Conservation (phyloP, 1,140 invertebrate species). For the Pectinophora gossypiella region DNA sequence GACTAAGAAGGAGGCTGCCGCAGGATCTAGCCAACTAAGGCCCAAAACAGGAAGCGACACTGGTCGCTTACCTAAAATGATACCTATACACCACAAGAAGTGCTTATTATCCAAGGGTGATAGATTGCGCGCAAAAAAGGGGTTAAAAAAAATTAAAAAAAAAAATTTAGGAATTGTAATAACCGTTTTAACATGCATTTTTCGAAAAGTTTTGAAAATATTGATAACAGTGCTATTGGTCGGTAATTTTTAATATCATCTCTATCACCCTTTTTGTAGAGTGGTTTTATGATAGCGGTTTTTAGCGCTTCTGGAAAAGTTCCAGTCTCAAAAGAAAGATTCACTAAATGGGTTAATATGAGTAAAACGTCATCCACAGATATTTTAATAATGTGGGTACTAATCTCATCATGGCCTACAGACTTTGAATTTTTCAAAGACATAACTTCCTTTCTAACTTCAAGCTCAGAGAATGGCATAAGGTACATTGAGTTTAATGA, state of each 20-base stretch:
- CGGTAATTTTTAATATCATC: neutral
- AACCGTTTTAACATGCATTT: constrained; percentile 7
- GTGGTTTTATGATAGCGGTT: constrained; percentile 1
- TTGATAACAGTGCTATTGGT: constrained; percentile 2
- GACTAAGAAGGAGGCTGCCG: too few relatives aligned
- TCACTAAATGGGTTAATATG: neutral
- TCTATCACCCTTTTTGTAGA: constrained; percentile 4
- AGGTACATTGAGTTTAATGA: neutral
- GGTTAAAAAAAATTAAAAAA: too few relatives aligned
- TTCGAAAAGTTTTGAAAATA: constrained; percentile 6
- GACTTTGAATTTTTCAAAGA: constrained; percentile 6
- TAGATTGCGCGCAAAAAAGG: too few relatives aligned
- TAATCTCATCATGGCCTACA: constrained; percentile 6
- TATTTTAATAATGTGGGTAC: neutral
- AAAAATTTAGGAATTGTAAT: too few relatives aligned
- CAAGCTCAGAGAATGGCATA: neutral
- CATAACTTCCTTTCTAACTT: neutral
- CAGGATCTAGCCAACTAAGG: too few relatives aligned
- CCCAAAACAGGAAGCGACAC: too few relatives aligned
- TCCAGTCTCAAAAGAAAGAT: neutral
- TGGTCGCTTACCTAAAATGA: too few relatives aligned
- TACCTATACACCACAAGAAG: too few relatives aligned
- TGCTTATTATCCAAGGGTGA: too few relatives aligned
- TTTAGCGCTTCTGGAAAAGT: constrained; percentile 3
- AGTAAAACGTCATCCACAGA: neutral